These are phyloP conservation scores for Tragelaphus oryx DNA, from an alignment of 2,797 vertebrate genomes.

Conservation along the genomic window DNA sequence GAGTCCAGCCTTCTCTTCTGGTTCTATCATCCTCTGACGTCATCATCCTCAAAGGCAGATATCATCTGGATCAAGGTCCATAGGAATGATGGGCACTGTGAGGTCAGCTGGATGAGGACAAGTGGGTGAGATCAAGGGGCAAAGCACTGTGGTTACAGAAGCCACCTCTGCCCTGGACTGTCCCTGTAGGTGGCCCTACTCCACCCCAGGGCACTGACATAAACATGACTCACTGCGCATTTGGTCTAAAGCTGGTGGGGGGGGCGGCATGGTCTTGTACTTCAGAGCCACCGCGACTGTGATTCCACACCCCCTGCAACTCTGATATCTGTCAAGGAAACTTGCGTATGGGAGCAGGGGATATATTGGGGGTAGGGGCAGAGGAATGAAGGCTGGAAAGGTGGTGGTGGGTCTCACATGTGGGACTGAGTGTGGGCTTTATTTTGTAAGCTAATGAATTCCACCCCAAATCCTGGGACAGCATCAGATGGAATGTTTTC, in stretches of 20 bases:
- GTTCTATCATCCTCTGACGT: background rate
- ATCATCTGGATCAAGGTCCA: background rate
- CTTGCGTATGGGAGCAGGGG: accelerated
- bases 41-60: background rate
- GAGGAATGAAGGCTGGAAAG: accelerated
- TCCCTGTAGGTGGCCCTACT: background rate
- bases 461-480: too few species aligned
- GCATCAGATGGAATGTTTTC: background rate
- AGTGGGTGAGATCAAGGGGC: background rate
- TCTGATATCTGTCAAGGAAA: background rate
- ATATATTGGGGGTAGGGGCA: background rate
- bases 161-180: too few species aligned
- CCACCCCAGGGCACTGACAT: background rate
- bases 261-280: accelerated
- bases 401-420: accelerated
- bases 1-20: background rate
- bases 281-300: background rate
- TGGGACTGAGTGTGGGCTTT: accelerated
- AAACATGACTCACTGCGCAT: background rate
- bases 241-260: background rate
- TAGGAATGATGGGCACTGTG: background rate
- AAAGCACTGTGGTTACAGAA: background rate
- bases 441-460: too few species aligned
- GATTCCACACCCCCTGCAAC: too few species aligned
- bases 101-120: background rate